Base-by-base conservation (phyloP, 2,797 vertebrate genomes). In the Pelobates cultripes region DNA sequence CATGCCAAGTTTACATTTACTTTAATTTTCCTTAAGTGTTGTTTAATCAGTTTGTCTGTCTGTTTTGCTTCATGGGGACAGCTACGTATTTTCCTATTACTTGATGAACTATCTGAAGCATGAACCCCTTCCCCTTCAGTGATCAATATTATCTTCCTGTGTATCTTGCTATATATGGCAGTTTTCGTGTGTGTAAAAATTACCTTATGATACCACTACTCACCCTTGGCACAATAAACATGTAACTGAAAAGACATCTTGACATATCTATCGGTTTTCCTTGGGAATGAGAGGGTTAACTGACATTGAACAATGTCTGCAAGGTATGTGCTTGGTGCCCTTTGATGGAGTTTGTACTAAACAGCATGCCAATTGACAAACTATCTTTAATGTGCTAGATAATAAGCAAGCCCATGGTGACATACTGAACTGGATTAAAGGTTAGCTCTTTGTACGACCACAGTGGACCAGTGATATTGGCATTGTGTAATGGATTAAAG, bases 331-430 rank as follows among this genome's bases (percentile, higher is more conserved):
- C 77, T 79, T 77, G 43, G 70, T n/a, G 44, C 68, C 77, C 82
- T 77, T 78, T 42, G 74, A 70, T 77, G 81, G 77, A 77, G 55
- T 78, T 83, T 79, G 82, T 75, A 79, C 77, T 77, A 83, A 83
- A 79, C 77, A 66, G 71, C 77, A 66, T 67, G 72, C 64, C 82
- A 75, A n/a, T n/a, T n/a, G n/a, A n/a, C n/a, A n/a, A 69, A 75
- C 82, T 83, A 83, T 83, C 79, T 83, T 79, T 83, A 83, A 79
- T 79, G 77, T 83, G 77, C 82, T 71, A 76, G 70, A 73, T 79
- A 78, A 74, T 71, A 43, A 83, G 77, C 72, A 74, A 75, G 77
- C 81, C 71, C 70, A 63, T 78, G 69, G 63, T 73, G 70, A 47
- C 63, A 81, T 63, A 82, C 73, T 83, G 73, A 69, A 83, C 44